Base-by-base conservation (phyloP, 2,797 vertebrate genomes). In the Enteromius afrohamiltoni region DNA sequence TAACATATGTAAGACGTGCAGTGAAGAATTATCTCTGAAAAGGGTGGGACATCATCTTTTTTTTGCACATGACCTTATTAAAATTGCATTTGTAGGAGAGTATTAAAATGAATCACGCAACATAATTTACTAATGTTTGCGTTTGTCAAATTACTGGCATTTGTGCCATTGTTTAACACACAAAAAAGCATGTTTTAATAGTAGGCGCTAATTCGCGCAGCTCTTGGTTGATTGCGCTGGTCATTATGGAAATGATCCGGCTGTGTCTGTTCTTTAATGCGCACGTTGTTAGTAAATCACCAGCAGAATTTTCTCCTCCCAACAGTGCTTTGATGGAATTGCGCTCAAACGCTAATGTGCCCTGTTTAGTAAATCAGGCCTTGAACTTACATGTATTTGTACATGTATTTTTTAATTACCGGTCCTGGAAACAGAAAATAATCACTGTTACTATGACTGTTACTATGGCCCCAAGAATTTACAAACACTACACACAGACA, bases 1-100 rank as follows among this genome's bases (percentile, higher is more conserved):
- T 78, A 68, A 85, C 45, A 62, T 73, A 77, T 75, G 49, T 84
- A 88, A 74, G 21, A 55, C 3, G 0, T 1, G 8, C 19, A 58
- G 21, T 58, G 9, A 58, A 23, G 21, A 58, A n/a, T 23, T 11
- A 11, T n/a, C 1, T 3, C 53, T n/a, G 53, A 55, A 55, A 55
- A 55, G 21, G 53, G 3, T 0, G 8, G 8, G 51, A 51, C 51
- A 21, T 9, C 7, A n/a, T 37, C 1, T 10, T 42, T 23, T 23
- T 58, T 58, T 23, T 58, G 53, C 2, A 10, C n/a, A n/a, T 58
- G 53, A n/a, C 53, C 1, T 11, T 5, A 58, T 0, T 58, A 10
- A 5, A 58, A 11, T 23, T 11, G 55, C n/a, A 58, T 58, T 23
- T 58, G 55, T 23, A 23, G 21, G 1, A 55, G 8, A n/a, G n/a